Evolutionary conservation across 2,797 vertebrate genomes (phyloP).

Genomic region (Pantherophis alleghaniensis): DNA sequence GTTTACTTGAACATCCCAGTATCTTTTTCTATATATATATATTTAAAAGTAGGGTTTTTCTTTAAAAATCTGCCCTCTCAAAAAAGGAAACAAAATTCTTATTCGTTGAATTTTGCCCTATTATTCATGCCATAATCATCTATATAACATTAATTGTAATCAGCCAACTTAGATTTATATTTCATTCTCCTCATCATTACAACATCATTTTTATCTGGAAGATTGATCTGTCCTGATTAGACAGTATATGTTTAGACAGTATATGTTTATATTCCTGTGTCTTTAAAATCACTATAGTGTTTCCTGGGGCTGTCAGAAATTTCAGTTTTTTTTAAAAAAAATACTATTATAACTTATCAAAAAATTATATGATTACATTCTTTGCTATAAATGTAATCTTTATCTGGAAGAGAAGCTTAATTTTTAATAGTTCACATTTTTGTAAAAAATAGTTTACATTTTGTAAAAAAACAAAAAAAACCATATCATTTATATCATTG

Average conservation of each 20-base stretch:
- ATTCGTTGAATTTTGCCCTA: not conserved
- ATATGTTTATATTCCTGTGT: slow-evolving; percentile 29
- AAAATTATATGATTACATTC: slow-evolving; percentile 36
- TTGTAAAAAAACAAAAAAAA: not conserved
- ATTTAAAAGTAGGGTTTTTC: not conserved
- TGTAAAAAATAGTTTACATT: not conserved
- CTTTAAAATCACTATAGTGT: slow-evolving; percentile 58
- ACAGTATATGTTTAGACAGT: slow-evolving; percentile 60
- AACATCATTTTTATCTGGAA: slow-evolving; percentile 54
- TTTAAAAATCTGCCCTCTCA: not conserved
- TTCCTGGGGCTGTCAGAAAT: slow-evolving; percentile 63
- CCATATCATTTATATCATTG: not conserved
- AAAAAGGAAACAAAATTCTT: not conserved
- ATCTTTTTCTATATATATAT: not conserved
- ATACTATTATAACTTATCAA: slow-evolving; percentile 38
- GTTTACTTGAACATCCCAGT: slow-evolving; percentile 60
- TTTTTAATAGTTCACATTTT: not conserved
- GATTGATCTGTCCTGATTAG: slow-evolving; percentile 74
- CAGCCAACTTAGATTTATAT: slow-evolving; percentile 38
- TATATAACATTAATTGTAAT: slow-evolving; percentile 60
- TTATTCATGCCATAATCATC: slow-evolving; percentile 20
- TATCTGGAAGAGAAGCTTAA: not conserved
- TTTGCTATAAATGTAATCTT: slow-evolving; percentile 8
- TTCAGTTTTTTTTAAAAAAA: slow-evolving; percentile 14
- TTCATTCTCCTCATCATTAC: slow-evolving; percentile 37